These are phyloP conservation scores for Acholoe squamosa DNA, from an alignment of 2,888 invertebrate genomes.

Conservation along the genomic window DNA sequence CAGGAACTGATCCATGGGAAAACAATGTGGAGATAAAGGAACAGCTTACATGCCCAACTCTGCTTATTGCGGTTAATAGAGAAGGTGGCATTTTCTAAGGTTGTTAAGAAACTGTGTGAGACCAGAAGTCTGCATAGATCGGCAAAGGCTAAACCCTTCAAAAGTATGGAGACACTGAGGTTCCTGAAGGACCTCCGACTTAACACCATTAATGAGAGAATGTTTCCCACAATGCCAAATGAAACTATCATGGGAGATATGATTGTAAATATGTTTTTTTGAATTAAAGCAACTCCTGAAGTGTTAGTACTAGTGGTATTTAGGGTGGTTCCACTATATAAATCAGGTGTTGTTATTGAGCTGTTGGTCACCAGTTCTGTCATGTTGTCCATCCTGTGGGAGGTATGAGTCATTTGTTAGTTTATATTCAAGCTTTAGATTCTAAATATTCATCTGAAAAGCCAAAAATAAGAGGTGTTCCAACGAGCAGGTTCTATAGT, in stretches of 20 bases:
- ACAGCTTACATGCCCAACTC: conserved; percentile 4
- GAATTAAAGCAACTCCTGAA: background rate
- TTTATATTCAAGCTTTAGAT: too few species aligned
- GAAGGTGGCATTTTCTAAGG: background rate
- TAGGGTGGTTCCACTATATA: too few species aligned
- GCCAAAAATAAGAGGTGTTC: too few species aligned
- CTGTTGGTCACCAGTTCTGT: too few species aligned
- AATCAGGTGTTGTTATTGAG: too few species aligned
- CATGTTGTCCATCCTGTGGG: too few species aligned
- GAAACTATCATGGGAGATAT: background rate
- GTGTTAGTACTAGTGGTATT: background rate
- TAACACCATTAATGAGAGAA: background rate
- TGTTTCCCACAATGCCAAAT: background rate
- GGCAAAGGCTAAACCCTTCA: background rate
- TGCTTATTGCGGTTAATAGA: background rate
- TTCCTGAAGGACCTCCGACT: background rate
- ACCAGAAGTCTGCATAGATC: background rate
- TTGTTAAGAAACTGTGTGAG: background rate
- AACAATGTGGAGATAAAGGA: background rate
- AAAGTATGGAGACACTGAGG: background rate
- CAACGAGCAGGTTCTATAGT: too few species aligned
- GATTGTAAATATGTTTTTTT: too few species aligned
- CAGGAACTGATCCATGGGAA: too few species aligned
- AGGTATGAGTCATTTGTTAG: too few species aligned
- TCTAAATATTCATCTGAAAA: too few species aligned